These are phyloP conservation scores for Sturmia bella DNA, from an alignment of 2,888 invertebrate genomes.

Conservation along the genomic window DNA sequence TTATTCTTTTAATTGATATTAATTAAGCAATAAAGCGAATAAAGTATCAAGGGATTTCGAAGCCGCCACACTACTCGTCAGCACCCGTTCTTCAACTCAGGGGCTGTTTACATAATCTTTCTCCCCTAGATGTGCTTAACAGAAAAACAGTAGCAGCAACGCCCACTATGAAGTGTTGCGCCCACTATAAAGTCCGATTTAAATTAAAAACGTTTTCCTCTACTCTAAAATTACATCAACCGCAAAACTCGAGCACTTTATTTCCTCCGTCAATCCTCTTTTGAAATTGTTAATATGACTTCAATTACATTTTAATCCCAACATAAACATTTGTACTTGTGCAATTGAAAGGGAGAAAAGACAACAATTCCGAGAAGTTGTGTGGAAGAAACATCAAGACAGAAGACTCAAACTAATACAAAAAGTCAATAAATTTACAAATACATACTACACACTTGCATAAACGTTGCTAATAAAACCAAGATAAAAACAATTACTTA, in stretches of 20 bases:
- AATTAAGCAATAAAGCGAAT: no score
- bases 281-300: conserved; percentile 30
- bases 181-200: not conserved
- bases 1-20: no score
- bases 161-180: not conserved
- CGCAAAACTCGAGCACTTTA: not conserved
- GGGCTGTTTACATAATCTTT: no score
- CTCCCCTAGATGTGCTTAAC: no score
- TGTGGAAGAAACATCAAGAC: conserved; percentile 26
- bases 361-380: not conserved
- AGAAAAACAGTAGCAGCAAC: no score
- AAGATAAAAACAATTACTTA: conserved; percentile 3
- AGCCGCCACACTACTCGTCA: no score
- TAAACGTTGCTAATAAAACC: conserved; percentile 53
- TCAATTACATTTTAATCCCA: conserved; percentile 32
- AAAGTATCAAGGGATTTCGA: no score
- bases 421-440: conserved; percentile 59
- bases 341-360: conserved; percentile 1
- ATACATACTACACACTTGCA: no score
- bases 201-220: conserved; percentile 2
- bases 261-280: conserved; percentile 27
- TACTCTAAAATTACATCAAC: conserved; percentile 3
- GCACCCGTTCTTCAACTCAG: no score
- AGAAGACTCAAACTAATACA: conserved; percentile 20
- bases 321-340: conserved; percentile 18